phyloP scores from a whole-genome alignment of 2,113 vertebrate species.

The Chloropsis cyanopogon region DNA sequence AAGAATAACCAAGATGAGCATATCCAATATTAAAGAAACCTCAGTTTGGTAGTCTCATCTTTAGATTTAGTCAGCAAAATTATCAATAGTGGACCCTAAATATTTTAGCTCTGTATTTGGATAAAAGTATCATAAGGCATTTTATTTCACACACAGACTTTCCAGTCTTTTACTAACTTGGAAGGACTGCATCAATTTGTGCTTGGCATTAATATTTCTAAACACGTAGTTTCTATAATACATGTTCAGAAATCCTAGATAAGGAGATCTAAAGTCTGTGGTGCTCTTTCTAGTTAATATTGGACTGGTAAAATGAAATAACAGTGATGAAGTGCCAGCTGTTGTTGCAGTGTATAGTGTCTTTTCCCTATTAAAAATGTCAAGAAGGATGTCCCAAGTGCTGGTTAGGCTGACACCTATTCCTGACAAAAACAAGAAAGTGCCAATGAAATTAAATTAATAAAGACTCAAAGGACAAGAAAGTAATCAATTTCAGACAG shows the following conservation, averaged over 20 bases:
- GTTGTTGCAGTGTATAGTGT: neutral
- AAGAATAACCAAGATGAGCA: neutral
- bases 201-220: neutral
- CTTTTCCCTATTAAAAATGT: constrained; percentile 7
- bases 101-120: neutral
- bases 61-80: neutral
- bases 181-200: neutral
- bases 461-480: constrained; percentile 42
- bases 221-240: neutral
- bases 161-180: neutral
- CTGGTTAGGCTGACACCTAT: neutral
- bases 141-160: neutral
- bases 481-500: constrained; percentile 26
- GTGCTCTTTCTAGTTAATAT: neutral
- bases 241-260: neutral
- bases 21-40: neutral
- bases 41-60: neutral
- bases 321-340: neutral
- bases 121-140: neutral
- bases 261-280: neutral
- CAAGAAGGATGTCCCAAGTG: neutral
- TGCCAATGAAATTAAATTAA: constrained; percentile 23
- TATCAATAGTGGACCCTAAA: neutral
- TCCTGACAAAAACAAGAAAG: neutral
- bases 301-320: neutral